Conservation (phyloP, 2,113 vertebrate genomes). For the Prinia subflava region DNA sequence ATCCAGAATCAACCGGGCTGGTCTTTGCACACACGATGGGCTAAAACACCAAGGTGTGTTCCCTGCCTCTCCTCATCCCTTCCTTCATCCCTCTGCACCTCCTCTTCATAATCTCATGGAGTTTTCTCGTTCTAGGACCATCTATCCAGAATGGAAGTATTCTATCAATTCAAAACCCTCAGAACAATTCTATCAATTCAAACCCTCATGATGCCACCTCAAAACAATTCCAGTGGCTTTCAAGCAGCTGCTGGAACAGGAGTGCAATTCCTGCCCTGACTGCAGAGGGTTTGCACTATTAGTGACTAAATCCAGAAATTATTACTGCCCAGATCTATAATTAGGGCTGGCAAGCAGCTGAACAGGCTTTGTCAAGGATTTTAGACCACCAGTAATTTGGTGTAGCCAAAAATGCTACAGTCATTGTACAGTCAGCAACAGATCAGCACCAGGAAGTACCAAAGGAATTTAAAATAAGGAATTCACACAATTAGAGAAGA, state of each 20-base stretch:
- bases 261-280: neutral
- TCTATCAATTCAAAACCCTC: neutral
- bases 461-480: neutral
- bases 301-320: neutral
- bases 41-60: neutral
- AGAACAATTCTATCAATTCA: neutral
- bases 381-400: neutral
- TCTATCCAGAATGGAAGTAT: neutral
- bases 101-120: neutral
- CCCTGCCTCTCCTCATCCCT: neutral
- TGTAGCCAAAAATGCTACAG: neutral
- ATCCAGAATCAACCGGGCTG: neutral
- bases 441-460: neutral
- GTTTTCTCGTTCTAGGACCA: neutral
- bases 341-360: neutral
- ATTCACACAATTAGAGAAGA: neutral
- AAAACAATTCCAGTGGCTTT: neutral
- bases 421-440: neutral
- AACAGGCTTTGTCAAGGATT: neutral
- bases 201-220: neutral
- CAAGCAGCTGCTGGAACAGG: neutral
- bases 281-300: neutral
- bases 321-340: neutral
- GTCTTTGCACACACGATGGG: neutral
- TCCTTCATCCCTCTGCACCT: neutral